Conservation (phyloP, 2,888 invertebrate genomes). For the Rhaphigaster nebulosa region DNA sequence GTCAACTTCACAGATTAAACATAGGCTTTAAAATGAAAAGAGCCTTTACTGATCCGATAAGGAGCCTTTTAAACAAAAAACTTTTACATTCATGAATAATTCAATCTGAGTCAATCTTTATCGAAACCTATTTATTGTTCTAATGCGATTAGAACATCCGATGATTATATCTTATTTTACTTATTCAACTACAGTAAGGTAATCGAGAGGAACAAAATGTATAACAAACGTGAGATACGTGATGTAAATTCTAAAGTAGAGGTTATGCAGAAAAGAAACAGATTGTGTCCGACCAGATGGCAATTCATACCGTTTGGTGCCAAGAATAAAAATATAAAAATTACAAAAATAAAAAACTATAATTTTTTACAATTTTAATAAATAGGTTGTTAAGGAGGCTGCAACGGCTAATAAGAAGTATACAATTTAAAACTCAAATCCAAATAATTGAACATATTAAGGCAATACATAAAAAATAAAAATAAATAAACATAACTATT, state of each 20-base stretch:
- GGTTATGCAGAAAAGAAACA: background rate
- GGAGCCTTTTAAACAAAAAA: background rate
- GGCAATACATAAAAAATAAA: too few species aligned
- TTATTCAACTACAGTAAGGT: background rate
- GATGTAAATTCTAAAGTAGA: background rate
- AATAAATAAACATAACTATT: too few species aligned
- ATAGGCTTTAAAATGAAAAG: background rate
- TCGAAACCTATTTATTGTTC: background rate
- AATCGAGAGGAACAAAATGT: background rate
- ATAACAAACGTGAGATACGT: background rate
- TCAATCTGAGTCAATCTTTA: background rate
- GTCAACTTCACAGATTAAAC: background rate
- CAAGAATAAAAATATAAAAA: too few species aligned
- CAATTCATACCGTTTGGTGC: background rate
- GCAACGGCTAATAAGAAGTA: too few species aligned
- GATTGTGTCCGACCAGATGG: background rate
- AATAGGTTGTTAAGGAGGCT: too few species aligned
- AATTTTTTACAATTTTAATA: too few species aligned
- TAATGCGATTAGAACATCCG: background rate
- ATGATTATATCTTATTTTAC: background rate
- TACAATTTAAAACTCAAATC: too few species aligned
- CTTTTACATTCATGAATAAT: background rate
- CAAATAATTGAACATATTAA: too few species aligned
- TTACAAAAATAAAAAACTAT: too few species aligned
- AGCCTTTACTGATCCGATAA: background rate